phyloP scores from a whole-genome alignment of 2,113 vertebrate species.

The Aramus guarauna region DNA sequence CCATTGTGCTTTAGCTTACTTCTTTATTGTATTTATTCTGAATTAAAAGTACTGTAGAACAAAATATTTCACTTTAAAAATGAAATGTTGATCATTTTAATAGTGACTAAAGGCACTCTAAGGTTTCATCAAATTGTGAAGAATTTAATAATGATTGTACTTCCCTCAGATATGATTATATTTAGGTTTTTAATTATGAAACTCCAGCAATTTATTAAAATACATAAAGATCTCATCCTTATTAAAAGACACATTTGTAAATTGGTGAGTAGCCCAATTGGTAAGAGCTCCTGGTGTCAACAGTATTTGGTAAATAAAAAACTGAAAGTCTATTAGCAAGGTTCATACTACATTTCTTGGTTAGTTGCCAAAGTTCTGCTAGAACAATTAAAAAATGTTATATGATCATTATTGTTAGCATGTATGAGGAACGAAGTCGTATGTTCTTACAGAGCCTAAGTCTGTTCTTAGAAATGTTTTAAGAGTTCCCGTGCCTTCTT shows the following conservation, averaged over 20 bases:
- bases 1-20: not conserved
- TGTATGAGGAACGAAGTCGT: not conserved
- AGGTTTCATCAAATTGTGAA: not conserved
- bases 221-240: not conserved
- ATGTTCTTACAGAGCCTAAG: not conserved
- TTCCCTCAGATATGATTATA: not conserved
- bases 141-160: not conserved
- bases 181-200: not conserved
- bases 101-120: not conserved
- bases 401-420: not conserved
- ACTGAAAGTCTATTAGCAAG: not conserved
- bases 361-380: conserved; percentile 28
- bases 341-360: not conserved
- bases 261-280: not conserved
- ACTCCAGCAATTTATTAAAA: not conserved
- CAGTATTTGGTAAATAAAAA: conserved; percentile 24
- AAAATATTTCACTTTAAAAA: not conserved
- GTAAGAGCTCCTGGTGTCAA: not conserved
- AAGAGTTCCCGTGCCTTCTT: not conserved
- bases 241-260: not conserved
- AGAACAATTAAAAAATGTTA: not conserved
- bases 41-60: not conserved
- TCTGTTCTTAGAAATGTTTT: not conserved
- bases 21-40: not conserved
- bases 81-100: not conserved